Base-by-base conservation (phyloP, 2,888 invertebrate species). In the Emmelina monodactyla region DNA sequence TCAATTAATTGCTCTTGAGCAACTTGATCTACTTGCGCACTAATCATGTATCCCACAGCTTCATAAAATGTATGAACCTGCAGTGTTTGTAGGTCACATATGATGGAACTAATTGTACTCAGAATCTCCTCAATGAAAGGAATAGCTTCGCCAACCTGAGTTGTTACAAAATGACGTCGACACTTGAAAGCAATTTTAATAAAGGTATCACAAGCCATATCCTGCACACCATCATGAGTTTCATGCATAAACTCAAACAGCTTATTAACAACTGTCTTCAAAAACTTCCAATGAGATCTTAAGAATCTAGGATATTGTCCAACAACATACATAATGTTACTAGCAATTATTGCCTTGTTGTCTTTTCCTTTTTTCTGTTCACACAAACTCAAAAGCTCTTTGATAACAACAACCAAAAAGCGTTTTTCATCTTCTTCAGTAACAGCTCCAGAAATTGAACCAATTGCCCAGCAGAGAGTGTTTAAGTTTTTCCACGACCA, bases 401-500 rank as follows among this genome's bases (percentile, higher is more conserved):
- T 97, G 45, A 99, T 99, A 32, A 99, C 99, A 35, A 97, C 96
- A 36, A 99, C 99, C 51, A 99, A 83, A 78, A 99, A 99, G 33
- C 98, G 84, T 65, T 98, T 98, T 62, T 99, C 99, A 75, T 99
- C 98, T 70, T 99, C 99, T 71, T 99, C 99, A 65, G 94, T 90
- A 92, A 98, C 96, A 35, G 99, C 97, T 55, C 99, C 99, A 50
- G 95, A 96, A 62, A 98, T 98, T 38, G 97, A 97, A 32, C 99
- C 99, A 57, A 99, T 98, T 6, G 99, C 99, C 99, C 99, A 99
- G 64, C 99, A 99, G 22, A 99, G 85, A 32, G 99, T 98, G 63
- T 99, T 99, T 37, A 99, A 83, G 75, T 99, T 99, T 73, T 98
- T 98, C 99, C 99, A 99, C 6, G 98, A 98, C 94, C 99, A 99